Evolutionary conservation across 2,797 vertebrate species (phyloP).

Genomic region (Cryptoblepharus egeriae): DNA sequence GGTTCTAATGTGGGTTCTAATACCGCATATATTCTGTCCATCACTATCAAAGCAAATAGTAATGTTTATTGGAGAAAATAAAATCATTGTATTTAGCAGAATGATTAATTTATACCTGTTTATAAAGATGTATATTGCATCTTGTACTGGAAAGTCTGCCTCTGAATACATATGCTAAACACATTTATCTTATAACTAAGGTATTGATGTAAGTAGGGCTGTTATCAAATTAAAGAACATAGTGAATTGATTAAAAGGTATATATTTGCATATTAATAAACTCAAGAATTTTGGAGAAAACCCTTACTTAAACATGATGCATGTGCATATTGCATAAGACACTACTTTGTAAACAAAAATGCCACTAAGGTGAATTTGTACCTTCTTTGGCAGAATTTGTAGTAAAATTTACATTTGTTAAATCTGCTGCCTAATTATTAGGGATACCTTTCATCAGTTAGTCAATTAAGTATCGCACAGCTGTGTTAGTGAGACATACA

Average conservation of each 20-base stretch:
- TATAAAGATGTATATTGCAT: background rate
- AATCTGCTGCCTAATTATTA: background rate
- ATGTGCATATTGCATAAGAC: background rate
- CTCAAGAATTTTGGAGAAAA: background rate
- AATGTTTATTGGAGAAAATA: background rate
- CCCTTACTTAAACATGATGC: background rate
- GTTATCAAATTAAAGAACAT: background rate
- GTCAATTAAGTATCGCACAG: background rate
- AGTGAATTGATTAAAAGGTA: background rate
- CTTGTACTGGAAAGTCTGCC: background rate
- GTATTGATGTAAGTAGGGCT: background rate
- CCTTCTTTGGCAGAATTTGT: background rate
- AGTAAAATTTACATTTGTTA: background rate
- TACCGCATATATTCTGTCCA: background rate
- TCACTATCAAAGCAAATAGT: background rate
- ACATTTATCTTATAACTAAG: background rate
- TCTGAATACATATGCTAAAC: background rate
- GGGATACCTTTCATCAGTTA: background rate
- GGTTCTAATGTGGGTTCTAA: background rate
- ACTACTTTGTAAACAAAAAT: background rate
- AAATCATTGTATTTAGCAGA: background rate
- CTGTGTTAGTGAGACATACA: background rate
- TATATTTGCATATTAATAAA: background rate
- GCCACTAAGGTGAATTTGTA: background rate
- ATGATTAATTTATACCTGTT: too few species aligned